phyloP scores from a whole-genome alignment of 2,797 vertebrate genomes.

The Huso huso region DNA sequence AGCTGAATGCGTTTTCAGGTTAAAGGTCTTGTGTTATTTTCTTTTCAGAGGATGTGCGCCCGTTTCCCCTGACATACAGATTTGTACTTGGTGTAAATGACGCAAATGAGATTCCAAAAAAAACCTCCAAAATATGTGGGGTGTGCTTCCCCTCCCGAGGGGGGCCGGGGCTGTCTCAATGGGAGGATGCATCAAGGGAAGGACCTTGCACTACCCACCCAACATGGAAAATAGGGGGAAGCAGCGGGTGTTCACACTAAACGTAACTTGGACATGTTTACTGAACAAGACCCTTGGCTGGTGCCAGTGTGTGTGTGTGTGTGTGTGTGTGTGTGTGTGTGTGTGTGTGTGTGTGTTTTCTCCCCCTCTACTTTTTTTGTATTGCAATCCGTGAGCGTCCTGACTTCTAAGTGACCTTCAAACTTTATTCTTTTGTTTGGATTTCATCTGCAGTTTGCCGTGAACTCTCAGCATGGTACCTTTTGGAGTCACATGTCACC shows the following conservation, averaged over 20 bases:
- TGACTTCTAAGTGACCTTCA: constrained; percentile 57
- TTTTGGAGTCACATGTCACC: constrained; percentile 37
- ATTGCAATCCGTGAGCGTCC: constrained; percentile 48
- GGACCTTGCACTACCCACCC: constrained; percentile 53
- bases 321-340: constrained; percentile 30
- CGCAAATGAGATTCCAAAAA: constrained; percentile 67
- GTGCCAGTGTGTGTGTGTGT: too few relatives aligned
- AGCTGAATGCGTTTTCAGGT: constrained; percentile 36
- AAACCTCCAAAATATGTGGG: constrained; percentile 57
- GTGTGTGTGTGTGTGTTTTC: constrained; percentile 40
- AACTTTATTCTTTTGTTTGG: constrained; percentile 36
- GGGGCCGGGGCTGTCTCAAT: constrained; percentile 45
- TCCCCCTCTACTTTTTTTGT: constrained; percentile 37
- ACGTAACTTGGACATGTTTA: constrained; percentile 27
- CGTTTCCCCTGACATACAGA: constrained; percentile 59
- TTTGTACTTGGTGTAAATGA: constrained; percentile 67
- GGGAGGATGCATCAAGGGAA: constrained; percentile 59
- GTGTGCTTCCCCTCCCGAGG: constrained; percentile 59
- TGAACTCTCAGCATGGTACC: constrained; percentile 23
- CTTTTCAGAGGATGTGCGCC: constrained; percentile 72
- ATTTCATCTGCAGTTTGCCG: constrained; percentile 34
- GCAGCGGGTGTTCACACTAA: constrained; percentile 50
- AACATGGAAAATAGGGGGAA: constrained; percentile 70
- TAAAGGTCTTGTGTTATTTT: constrained; percentile 73
- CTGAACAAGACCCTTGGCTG: constrained; percentile 51